These are phyloP conservation scores for Daphoenositta chrysoptera DNA, from an alignment of 2,113 vertebrate genomes.

Conservation along the genomic window DNA sequence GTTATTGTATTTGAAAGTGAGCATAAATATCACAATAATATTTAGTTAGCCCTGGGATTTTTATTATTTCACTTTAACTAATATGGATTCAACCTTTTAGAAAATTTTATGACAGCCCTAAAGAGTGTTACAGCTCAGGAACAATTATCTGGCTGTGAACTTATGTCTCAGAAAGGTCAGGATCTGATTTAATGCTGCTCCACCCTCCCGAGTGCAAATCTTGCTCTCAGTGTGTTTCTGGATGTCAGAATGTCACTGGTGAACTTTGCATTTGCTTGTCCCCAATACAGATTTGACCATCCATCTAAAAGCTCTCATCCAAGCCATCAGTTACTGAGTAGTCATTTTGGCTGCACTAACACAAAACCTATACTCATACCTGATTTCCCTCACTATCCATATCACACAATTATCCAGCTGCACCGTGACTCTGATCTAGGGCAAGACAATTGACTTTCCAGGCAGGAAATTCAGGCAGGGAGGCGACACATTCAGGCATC, in stretches of 20 bases:
- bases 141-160: neutral
- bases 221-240: neutral
- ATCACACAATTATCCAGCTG: neutral
- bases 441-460: neutral
- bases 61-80: neutral
- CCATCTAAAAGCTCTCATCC: neutral
- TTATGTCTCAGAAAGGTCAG: slow-evolving; percentile 34
- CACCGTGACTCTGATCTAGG: neutral
- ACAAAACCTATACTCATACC: neutral
- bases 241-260: neutral
- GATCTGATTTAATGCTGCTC: neutral
- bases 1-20: neutral
- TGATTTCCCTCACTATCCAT: neutral
- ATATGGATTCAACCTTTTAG: slow-evolving; percentile 21
- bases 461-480: neutral
- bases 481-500: neutral
- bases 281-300: neutral
- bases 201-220: neutral
- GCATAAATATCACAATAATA: neutral
- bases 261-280: neutral
- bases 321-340: neutral
- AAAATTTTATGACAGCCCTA: slow-evolving; percentile 26
- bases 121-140: neutral
- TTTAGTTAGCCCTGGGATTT: neutral
- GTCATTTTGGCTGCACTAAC: neutral